Evolutionary conservation across 23 tunicate genomes (phyloP), one percentile per base, ranked within the genome.

Genomic region (Styela plicata): DNA sequence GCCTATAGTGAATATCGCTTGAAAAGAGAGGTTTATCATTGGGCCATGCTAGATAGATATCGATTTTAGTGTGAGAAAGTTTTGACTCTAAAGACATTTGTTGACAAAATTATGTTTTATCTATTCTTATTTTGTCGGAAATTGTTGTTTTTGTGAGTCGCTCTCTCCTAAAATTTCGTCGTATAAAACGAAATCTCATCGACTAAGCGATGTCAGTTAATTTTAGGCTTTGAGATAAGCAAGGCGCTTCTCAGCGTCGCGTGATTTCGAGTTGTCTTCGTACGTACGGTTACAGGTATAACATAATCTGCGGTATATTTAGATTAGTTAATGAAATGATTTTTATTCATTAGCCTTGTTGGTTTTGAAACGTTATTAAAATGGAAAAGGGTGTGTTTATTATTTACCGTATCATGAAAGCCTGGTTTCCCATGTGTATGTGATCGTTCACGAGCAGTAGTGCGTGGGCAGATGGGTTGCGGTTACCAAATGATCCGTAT

Each of bases 391-490:
- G 57, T 44, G 57, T 44, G 57, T 44, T 44, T n/a, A n/a, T n/a
- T n/a, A n/a, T n/a, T n/a, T n/a, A n/a, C 57, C 10, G 57, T 13
- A 13, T 44, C 7, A 13, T 5, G 57, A 44, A 44, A 13, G 13
- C 57, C 57, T 5, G 57, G 57, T 44, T 44, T 44, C 57, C 57
- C n/a, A n/a, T n/a, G n/a, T n/a, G 57, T 44, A 44, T 5, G 7
- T 44, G 7, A 13, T 13, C 57, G 57, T 44, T 44, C 57, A 44
- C 7, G 13, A 5, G 57, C 7, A 44, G 13, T 13, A 44, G 57
- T 44, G 57, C 57, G 57, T 44, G 57, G 57, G 57, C 57, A 44
- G 57, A 44, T 44, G 57, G 57, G 57, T 44, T 44, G 57, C 57
- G 57, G 57, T 44, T 44, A 5, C 13, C 10, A 44, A 44, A 13